These are phyloP conservation scores for Notiomystis cincta DNA, from an alignment of 2,113 vertebrate genomes.

Conservation along the genomic window DNA sequence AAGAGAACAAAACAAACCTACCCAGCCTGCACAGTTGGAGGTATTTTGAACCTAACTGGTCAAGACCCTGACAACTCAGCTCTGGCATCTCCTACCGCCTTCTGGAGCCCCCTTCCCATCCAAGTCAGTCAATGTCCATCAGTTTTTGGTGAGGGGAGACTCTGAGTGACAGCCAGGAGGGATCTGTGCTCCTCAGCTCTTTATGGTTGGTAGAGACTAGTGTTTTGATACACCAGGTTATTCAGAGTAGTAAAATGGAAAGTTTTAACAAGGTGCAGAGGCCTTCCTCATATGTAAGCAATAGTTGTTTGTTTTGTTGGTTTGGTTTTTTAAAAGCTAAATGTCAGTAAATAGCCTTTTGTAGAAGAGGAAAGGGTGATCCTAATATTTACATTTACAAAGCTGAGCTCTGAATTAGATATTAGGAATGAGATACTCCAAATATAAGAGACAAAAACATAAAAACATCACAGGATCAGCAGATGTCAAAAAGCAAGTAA, in stretches of 20 bases:
- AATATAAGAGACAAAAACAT: not conserved
- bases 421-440: not conserved
- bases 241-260: not conserved
- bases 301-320: not conserved
- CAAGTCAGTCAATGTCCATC: not conserved
- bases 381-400: not conserved
- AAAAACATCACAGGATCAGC: not conserved
- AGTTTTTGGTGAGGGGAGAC: not conserved
- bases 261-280: not conserved
- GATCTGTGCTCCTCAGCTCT: not conserved
- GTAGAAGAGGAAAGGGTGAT: not conserved
- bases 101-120: not conserved
- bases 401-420: not conserved
- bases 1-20: not conserved
- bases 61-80: not conserved
- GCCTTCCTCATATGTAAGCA: not conserved
- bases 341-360: not conserved
- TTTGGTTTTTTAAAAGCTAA: not conserved
- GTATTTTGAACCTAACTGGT: not conserved
- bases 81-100: not conserved
- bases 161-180: not conserved
- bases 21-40: fast-evolving
- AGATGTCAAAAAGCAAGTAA: not conserved
- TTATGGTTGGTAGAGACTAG: not conserved
- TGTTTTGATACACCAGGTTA: not conserved